These are phyloP conservation scores for Chironomus tentans DNA, from an alignment of 2,888 invertebrate species.

Conservation along the genomic window DNA sequence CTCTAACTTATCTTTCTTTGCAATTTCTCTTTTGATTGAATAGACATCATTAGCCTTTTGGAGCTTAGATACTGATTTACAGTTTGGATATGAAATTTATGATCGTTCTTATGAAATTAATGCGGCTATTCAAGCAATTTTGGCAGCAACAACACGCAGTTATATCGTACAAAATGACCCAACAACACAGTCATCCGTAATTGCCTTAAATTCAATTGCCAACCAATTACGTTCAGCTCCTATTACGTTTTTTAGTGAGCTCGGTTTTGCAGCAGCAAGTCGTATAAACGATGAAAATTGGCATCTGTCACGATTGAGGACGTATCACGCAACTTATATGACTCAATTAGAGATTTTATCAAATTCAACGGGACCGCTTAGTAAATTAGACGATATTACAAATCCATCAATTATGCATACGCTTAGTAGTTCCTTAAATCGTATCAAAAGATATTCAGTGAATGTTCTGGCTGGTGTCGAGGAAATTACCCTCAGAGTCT, in stretches of 20 bases:
- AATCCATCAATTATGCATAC: not conserved
- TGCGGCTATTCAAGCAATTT: not conserved
- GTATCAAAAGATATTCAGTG: not conserved
- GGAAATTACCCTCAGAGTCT: not conserved
- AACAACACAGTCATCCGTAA: not conserved
- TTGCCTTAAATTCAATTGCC: not conserved
- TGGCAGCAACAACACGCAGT: not conserved
- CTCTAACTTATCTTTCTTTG: too few relatives aligned
- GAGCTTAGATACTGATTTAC: constrained; percentile 20
- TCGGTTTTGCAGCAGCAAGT: not conserved
- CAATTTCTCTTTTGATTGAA: not conserved
- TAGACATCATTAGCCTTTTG: constrained; percentile 10
- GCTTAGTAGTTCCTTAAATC: not conserved
- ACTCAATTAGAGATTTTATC: not conserved
- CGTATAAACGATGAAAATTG: not conserved
- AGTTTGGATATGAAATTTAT: constrained; percentile 18
- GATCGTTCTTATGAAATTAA: constrained; percentile 4
- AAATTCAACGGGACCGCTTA: constrained; percentile 6
- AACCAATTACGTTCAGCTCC: not conserved
- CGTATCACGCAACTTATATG: not conserved
- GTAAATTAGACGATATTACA: not conserved
- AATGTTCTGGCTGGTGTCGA: not conserved
- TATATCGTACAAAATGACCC: constrained; percentile 1
- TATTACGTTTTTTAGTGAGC: not conserved
- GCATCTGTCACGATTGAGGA: not conserved